A percentile compares a stretch with the other conserved stretches of the same genome.
Conservation (phyloP, 2,113 vertebrate species). For the Charina bottae region DNA sequence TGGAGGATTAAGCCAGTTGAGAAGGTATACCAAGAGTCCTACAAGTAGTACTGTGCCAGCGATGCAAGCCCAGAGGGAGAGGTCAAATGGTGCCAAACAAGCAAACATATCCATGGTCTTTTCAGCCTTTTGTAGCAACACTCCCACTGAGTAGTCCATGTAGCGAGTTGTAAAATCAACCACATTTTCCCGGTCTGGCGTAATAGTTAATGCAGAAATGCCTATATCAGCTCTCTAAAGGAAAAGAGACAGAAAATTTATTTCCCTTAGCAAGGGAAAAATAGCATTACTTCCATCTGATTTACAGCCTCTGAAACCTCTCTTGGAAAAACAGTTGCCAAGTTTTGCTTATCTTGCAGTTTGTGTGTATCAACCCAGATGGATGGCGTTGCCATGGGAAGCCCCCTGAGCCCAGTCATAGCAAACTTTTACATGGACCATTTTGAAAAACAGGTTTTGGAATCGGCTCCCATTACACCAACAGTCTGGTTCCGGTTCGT, state of each 20-base stretch:
- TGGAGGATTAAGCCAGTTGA: constrained; percentile 97
- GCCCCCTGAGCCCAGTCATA: too few relatives aligned
- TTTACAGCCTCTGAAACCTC: constrained; percentile 28
- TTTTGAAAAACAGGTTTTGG: too few relatives aligned
- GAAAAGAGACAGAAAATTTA: constrained; percentile 23
- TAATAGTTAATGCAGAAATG: constrained; percentile 96
- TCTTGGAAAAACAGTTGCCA: constrained; percentile 25
- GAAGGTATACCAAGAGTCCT: constrained; percentile 93
- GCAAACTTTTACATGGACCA: too few relatives aligned
- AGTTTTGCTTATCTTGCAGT: constrained; percentile 8
- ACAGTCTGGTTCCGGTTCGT: too few relatives aligned
- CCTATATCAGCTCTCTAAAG: constrained; percentile 94
- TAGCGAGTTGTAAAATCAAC: constrained; percentile 98
- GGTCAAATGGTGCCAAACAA: constrained; percentile 94
- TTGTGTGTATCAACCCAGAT: constrained; percentile 26
- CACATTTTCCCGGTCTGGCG: constrained; percentile 94
- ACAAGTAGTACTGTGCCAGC: constrained; percentile 94
- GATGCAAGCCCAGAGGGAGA: constrained; percentile 97
- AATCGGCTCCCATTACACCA: too few relatives aligned
- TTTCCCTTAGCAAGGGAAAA: constrained; percentile 43
- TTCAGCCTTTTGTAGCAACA: constrained; percentile 92
- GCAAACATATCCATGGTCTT: constrained; percentile 98
- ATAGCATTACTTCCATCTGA: neutral
- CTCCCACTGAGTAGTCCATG: constrained; percentile 98
- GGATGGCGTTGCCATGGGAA: too few relatives aligned